Base-by-base conservation (phyloP, 1,140 invertebrate species). In the Tachypleus tridentatus region DNA sequence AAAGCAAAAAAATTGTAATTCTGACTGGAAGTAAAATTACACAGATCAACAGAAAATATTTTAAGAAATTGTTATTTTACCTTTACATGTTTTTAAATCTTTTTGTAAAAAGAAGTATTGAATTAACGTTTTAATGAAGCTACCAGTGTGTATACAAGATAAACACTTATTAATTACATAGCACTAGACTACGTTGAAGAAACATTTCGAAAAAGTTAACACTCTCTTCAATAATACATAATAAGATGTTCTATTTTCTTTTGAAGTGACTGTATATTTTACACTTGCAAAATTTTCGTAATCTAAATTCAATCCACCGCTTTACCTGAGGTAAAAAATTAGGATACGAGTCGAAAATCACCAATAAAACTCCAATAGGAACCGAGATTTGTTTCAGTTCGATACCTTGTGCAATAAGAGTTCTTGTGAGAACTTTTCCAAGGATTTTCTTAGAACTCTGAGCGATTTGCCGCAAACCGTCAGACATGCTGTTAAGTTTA, bases 341-440 rank as follows among this genome's bases (percentile, higher is more conserved):
- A 11, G 97, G 97, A 60, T 97, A 82, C 0, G 96, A 98, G 79
- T 99, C 97, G 76, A 99, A 99, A 71, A 99, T 99, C 8, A 99
- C 96, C 63, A 99, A 77, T 3, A 99, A 79, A 3, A 98, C 93
- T 3, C 97, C 97, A 74, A 99, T 98, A 3, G 97, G 97, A 0
- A 98, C 96, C 0, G 97, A 97, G 49, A 97, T 84, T 79, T 99
- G 93, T 62, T 84, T 85, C 5, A 99, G 77, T 66, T 90, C 84
- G 57, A 99, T 79, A 63, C 84, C 85, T 0, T 93, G 85, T 0
- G 94, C 86, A n/a, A 98, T 76, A 72, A 83, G 83, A 0, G 92
- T 97, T 69, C 86, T 83, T 64, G 87, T 82, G 0, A 98, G 67
- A 0, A 96, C 86, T 65, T 88, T 83, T 4, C 89, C 89, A 51